Base-by-base conservation (phyloP, 2,113 vertebrate genomes). In the Deroptyus accipitrinus region DNA sequence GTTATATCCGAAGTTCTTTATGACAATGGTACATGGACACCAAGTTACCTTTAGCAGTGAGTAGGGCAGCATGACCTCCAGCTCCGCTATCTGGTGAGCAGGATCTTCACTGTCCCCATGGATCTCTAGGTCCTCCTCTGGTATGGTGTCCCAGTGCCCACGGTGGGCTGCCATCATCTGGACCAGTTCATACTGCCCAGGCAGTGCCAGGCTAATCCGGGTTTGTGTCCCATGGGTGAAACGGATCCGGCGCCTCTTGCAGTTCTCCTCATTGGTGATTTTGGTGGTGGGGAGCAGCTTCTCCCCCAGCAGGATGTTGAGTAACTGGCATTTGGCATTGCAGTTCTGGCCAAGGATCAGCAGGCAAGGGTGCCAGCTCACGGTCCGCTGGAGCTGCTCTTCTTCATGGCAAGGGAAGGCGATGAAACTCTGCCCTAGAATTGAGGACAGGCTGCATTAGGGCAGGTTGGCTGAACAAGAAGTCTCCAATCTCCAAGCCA, bases 121-220 rank as follows among this genome's bases (percentile, higher is more conserved):
- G 80, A 99, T 98, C 96, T 99, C 98, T 94, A 99, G 96, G 96
- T 99, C 99, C 97, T 99, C 98, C 90, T 98, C 97, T 4, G 99
- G 99, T 44, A 99, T 98, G 1, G 99, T 99, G 81, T 99, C 98
- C 99, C 99, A 99, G 90, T 98, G 98, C 13, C 99, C 98, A 33
- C 98, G 97, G 97, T 99, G 99, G 2, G 99, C 99, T 7, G 97
- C 98, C 95, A 99, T 96, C 81, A 98, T 98, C 85, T 99, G 99
- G 39, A 99, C 99, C 74, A 99, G 98, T 97, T 99, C 99, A 24
- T 99, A 99, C 92, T 99, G 99, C 77, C 98, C 99, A 0, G 99
- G 99, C 78, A 99, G 98, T 0, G 99, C 99, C 89, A 99, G 91
- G 95, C 99, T 99, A 39, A 99, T 94, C 25, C 98, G 97, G 0